Evolutionary conservation across 1,140 invertebrate genomes (phyloP).

Genomic region (Euborellia annulipes): DNA sequence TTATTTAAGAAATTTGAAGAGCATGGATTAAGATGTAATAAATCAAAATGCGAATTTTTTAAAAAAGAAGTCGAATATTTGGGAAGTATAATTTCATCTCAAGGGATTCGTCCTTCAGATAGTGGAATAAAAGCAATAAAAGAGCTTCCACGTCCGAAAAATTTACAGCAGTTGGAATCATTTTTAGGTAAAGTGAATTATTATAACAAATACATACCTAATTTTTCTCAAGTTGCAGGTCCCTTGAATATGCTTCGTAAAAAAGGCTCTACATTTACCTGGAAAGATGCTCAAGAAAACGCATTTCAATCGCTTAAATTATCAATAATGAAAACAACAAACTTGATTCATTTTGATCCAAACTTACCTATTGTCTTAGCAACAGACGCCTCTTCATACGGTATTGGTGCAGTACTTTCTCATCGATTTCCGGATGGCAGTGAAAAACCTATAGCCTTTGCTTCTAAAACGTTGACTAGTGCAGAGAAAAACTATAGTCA

Average conservation of each 20-base stretch:
- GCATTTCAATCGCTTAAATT: conserved; percentile 13
- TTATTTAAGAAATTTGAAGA: background rate
- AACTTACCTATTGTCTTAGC: conserved; percentile 26
- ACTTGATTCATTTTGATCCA: conserved; percentile 23
- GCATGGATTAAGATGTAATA: conserved; percentile 16
- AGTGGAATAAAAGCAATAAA: conserved; percentile 23
- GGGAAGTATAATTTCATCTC: conserved; percentile 19
- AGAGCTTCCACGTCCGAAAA: conserved; percentile 23
- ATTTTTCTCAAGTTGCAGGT: conserved; percentile 17
- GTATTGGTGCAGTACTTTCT: conserved; percentile 14
- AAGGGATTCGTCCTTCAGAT: conserved; percentile 19
- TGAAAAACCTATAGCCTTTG: conserved; percentile 28
- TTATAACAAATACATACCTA: conserved; percentile 23
- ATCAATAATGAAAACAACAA: conserved; percentile 18
- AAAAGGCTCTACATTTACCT: conserved; percentile 17
- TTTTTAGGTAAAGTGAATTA: conserved; percentile 26
- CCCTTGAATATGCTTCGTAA: conserved; percentile 14
- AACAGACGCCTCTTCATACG: conserved; percentile 23
- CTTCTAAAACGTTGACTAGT: conserved; percentile 25
- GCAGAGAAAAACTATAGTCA: conserved; percentile 31
- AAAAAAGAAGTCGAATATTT: conserved; percentile 19
- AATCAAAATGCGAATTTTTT: conserved; percentile 22
- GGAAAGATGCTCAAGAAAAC: conserved; percentile 17
- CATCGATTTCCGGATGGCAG: conserved; percentile 17
- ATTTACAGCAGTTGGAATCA: conserved; percentile 21